A percentile compares a stretch with the other conserved stretches of the same genome.
These are phyloP conservation scores for Cygnus olor DNA, from an alignment of 2,797 vertebrate genomes.

Conservation along the genomic window DNA sequence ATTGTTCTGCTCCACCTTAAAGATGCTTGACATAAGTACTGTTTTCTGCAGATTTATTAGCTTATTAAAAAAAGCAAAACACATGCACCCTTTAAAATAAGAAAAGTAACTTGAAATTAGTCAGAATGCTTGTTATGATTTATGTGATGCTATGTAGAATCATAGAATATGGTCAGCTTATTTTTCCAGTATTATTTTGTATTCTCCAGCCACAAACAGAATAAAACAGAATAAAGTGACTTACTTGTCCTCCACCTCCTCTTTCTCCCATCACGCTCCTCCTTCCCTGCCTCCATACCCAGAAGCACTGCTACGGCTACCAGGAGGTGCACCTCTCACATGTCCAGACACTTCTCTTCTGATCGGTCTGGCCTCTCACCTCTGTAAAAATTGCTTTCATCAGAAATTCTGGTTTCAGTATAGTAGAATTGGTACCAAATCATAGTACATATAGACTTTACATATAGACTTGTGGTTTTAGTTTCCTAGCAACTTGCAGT, in stretches of 20 bases:
- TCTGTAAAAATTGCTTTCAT: slow-evolving; percentile 68
- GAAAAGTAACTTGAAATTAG: background rate
- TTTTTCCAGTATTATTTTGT: background rate
- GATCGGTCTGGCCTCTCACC: slow-evolving; percentile 88
- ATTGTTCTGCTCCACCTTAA: background rate
- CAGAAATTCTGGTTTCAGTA: slow-evolving; percentile 61
- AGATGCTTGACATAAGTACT: background rate
- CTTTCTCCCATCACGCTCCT: slow-evolving; percentile 87
- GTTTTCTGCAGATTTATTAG: background rate
- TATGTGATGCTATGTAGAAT: background rate
- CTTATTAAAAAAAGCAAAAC: background rate
- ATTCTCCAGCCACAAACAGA: background rate
- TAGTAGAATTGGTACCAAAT: background rate
- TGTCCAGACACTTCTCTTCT: slow-evolving; percentile 87
- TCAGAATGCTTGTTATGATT: background rate
- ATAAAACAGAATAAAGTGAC: too few relatives aligned
- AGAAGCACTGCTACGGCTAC: slow-evolving; percentile 83
- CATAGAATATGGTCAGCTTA: background rate
- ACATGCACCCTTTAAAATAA: background rate
- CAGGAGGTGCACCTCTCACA: slow-evolving; percentile 85
- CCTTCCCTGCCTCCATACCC: slow-evolving; percentile 87
- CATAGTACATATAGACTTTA: background rate
- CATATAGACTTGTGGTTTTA: background rate
- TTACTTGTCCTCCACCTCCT: slow-evolving; percentile 82
- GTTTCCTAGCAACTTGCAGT: background rate